These are phyloP conservation scores for Dermochelys coriacea DNA, from an alignment of 2,797 vertebrate genomes.

Conservation along the genomic window DNA sequence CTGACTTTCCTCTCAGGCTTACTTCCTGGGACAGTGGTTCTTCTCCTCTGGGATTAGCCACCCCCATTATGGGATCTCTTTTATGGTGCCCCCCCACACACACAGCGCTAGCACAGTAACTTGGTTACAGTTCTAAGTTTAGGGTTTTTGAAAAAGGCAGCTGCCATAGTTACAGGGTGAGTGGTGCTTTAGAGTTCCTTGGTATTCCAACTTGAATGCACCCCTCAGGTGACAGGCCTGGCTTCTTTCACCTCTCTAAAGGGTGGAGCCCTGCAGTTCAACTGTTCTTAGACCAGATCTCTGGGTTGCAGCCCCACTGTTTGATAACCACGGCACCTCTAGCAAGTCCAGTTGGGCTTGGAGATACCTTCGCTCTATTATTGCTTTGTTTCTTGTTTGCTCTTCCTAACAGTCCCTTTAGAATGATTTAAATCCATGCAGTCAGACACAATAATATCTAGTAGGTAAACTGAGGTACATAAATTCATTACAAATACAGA, in stretches of 20 bases:
- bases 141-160: not conserved
- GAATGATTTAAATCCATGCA: slow-evolving; percentile 34
- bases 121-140: not conserved
- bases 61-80: not conserved
- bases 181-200: not conserved
- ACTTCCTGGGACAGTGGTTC: not conserved
- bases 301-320: not conserved
- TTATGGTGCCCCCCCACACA: too few relatives aligned
- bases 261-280: not conserved
- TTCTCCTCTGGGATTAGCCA: not conserved
- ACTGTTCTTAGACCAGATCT: not conserved
- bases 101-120: not conserved
- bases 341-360: not conserved
- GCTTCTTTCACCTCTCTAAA: not conserved
- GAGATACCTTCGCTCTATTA: slow-evolving; percentile 67
- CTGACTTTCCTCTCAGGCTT: not conserved
- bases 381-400: slow-evolving; percentile 52
- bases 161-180: not conserved
- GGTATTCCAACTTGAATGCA: not conserved
- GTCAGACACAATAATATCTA: not conserved
- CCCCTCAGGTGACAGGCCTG: not conserved
- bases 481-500: not conserved
- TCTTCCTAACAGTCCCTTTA: slow-evolving; percentile 30
- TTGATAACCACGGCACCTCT: not conserved
- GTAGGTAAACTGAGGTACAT: not conserved